Evolutionary conservation across 1,140 invertebrate species (phyloP).

Genomic region (Drosophila elegans): DNA sequence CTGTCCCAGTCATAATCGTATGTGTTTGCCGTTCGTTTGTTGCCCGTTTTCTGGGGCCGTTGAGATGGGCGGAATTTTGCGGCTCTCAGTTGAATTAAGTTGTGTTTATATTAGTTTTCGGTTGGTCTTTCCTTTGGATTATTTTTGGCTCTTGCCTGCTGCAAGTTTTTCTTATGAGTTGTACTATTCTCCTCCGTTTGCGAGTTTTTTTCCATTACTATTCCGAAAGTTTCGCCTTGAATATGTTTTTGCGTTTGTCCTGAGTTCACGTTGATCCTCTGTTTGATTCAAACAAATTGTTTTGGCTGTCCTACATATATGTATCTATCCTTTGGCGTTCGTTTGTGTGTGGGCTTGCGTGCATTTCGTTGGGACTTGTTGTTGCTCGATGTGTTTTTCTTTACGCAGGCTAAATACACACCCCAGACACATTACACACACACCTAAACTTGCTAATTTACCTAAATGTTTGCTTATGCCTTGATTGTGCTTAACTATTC

Average conservation of each 20-base stretch:
- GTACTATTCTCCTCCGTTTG: constrained; percentile 18
- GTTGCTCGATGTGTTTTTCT: constrained; percentile 41
- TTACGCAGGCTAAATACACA: constrained; percentile 39
- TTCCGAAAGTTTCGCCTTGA: constrained; percentile 44
- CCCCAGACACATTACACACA: constrained; percentile 19
- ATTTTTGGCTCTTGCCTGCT: constrained; percentile 35
- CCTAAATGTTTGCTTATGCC: constrained; percentile 79
- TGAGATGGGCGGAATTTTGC: constrained; percentile 16
- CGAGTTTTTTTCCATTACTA: constrained; percentile 35
- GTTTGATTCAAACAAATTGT: constrained; percentile 62
- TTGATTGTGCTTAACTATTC: constrained; percentile 63
- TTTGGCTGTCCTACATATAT: constrained; percentile 56
- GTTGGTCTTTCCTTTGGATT: constrained; percentile 25
- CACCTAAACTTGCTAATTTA: constrained; percentile 54
- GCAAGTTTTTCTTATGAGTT: constrained; percentile 30
- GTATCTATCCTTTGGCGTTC: constrained; percentile 25
- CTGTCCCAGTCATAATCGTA: constrained; percentile 29
- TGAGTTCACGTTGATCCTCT: constrained; percentile 35
- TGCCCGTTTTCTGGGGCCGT: constrained; percentile 11
- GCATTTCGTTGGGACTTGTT: constrained; percentile 36
- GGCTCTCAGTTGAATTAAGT: constrained; percentile 42
- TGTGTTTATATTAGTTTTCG: constrained; percentile 42
- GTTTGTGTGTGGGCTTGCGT: constrained; percentile 31
- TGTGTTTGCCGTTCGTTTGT: constrained; percentile 28
- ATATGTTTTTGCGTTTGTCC: constrained; percentile 25